Percentiles rank a stretch among this genome's conserved stretches.
Conservation (phyloP, 2,113 vertebrate species). For the Montifringilla adamsi region DNA sequence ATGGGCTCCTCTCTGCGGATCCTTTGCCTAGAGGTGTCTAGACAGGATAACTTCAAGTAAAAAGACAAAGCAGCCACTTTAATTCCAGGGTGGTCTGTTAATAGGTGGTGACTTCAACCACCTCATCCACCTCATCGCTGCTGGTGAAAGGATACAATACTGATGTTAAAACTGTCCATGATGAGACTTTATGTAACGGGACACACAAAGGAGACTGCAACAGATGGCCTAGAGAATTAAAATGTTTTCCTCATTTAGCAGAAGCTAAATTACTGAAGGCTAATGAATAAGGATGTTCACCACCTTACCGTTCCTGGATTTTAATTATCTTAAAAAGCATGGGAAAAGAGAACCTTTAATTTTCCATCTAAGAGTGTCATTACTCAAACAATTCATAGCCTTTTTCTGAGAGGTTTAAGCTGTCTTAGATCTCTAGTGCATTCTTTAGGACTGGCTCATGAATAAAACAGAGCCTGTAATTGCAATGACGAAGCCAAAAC, state of each 20-base stretch:
- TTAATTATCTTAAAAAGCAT: slow-evolving; percentile 65
- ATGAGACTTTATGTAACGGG: slow-evolving; percentile 36
- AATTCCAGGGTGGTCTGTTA: background rate
- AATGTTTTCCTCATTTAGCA: slow-evolving; percentile 51
- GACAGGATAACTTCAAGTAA: background rate
- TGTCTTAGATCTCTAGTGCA: slow-evolving; percentile 41
- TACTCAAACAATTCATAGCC: slow-evolving; percentile 57
- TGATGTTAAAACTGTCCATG: background rate
- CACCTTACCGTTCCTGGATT: slow-evolving; percentile 54
- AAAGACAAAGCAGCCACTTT: background rate
- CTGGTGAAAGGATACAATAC: background rate
- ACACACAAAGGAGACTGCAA: slow-evolving; percentile 9
- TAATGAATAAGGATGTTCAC: slow-evolving; percentile 64
- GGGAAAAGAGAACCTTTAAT: slow-evolving; percentile 58
- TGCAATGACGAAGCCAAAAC: slow-evolving; percentile 53
- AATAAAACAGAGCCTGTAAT: slow-evolving; percentile 70
- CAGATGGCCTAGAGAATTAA: slow-evolving; percentile 68
- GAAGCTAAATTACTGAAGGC: slow-evolving; percentile 64
- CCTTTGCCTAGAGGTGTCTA: background rate
- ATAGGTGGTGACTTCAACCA: background rate
- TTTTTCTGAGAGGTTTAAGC: slow-evolving; percentile 48
- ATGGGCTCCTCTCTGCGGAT: background rate
- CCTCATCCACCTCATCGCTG: background rate
- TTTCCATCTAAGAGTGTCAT: slow-evolving; percentile 60
- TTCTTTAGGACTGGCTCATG: slow-evolving; percentile 54